Percentiles rank a stretch among this genome's conserved stretches.
These are phyloP conservation scores for Aix galericulata DNA, from an alignment of 2,113 vertebrate species.

Conservation along the genomic window DNA sequence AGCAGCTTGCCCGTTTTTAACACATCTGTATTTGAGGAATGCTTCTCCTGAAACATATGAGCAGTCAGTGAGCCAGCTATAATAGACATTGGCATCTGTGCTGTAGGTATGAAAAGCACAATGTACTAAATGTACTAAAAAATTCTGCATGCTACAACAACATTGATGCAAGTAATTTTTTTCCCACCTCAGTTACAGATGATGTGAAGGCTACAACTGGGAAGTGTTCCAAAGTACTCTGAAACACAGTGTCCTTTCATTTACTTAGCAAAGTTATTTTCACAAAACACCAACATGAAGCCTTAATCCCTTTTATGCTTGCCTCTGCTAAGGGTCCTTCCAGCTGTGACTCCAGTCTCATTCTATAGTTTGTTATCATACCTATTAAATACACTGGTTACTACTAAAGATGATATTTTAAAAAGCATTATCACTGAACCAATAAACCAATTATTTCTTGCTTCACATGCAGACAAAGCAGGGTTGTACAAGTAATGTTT, in stretches of 20 bases:
- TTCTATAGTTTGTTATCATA: neutral
- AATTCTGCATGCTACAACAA: fast-evolving
- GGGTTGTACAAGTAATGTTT: neutral
- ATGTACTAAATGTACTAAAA: neutral
- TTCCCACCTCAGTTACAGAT: neutral
- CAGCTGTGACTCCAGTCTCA: neutral
- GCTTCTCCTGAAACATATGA: neutral
- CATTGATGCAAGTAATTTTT: neutral
- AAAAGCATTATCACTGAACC: neutral
- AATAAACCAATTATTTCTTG: neutral
- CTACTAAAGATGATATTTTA: neutral
- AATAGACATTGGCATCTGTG: neutral
- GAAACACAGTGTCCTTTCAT: neutral
- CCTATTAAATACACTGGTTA: neutral
- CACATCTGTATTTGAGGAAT: neutral
- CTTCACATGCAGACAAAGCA: neutral
- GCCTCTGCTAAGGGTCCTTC: neutral
- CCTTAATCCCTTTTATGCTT: neutral
- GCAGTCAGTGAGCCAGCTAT: neutral
- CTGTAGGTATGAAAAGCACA: neutral
- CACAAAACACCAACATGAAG: neutral
- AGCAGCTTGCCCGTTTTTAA: neutral
- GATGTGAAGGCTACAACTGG: neutral
- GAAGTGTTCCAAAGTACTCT: neutral
- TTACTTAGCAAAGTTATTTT: neutral